phyloP scores from a whole-genome alignment of 2,113 vertebrate species.

The Chloropsis hardwickii region DNA sequence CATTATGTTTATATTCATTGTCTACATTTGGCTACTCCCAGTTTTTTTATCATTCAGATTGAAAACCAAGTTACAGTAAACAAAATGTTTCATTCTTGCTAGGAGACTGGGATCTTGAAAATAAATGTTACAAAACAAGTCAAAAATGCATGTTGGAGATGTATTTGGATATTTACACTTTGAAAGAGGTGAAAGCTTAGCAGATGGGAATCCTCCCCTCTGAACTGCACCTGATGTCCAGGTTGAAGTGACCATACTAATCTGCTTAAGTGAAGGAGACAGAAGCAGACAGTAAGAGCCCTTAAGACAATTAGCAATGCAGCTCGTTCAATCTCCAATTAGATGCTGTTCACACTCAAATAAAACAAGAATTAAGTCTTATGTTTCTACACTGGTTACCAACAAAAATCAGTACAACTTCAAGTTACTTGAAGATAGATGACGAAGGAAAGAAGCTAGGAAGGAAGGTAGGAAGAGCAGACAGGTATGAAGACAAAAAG shows the following conservation, averaged over 20 bases:
- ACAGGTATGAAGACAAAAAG: not conserved
- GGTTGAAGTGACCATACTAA: not conserved
- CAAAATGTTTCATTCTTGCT: not conserved
- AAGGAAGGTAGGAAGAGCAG: not conserved
- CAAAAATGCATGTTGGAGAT: not conserved
- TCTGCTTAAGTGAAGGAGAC: not conserved
- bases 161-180: not conserved
- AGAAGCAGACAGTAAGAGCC: not conserved
- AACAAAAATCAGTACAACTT: not conserved
- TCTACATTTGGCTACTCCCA: conserved; percentile 13
- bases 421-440: not conserved
- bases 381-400: fast-evolving
- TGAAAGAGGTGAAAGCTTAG: not conserved
- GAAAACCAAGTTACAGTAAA: conserved; percentile 25
- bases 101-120: not conserved
- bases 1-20: conserved; percentile 18
- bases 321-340: not conserved
- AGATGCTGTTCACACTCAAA: not conserved
- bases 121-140: not conserved
- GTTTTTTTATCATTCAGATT: not conserved
- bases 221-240: not conserved
- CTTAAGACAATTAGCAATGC: not conserved
- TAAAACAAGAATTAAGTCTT: not conserved
- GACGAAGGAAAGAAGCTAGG: not conserved
- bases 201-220: not conserved